Evolutionary conservation across 2,888 invertebrate genomes (phyloP), one percentile per base, ranked within the genome.

Genomic region (Smittia sp.): DNA sequence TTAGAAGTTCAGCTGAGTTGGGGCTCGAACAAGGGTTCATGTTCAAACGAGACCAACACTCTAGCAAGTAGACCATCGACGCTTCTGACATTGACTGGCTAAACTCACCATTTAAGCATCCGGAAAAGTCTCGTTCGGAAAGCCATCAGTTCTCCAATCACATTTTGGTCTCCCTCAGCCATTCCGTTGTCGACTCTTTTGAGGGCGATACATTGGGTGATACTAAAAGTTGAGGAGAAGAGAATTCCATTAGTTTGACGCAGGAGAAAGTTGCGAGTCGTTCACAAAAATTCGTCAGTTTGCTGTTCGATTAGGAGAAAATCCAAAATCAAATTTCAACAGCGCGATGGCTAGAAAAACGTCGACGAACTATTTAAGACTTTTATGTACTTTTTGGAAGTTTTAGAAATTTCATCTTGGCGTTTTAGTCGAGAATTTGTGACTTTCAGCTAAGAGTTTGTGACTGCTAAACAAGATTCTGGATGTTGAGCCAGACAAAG

Each of bases 61-160:
- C n/a, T 11, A 63, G 3, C 63, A 15, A 54, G 20, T 13, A 9
- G 2, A 24, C 69, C 11, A 70, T 6, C 7, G 15, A 18, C 0
- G 69, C 1, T 39, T 39, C 15, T 15, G 22, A 41, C 18, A 38
- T 18, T 67, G 41, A 11, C 15, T 18, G 18, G 39, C 13, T 18
- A 72, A 62, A 72, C 72, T 72, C n/a, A 72, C 72, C 62, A 52
- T 62, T 70, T 70, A 52, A 70, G 13, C 22, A 25, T 54, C 46
- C 46, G 15, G n/a, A 15, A 46, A n/a, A 11, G 3, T 46, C 4
- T 46, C n/a, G 9, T 15, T 3, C 6, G 46, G 9, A n/a, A 46
- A 46, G 46, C 46, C 3, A 32, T 46, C 11, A 46, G 46, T 46
- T 46, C 11, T n/a, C 15, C 32, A 32, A 6, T 32, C 32, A 9